Percentiles rank a stretch among this genome's conserved stretches.
phyloP scores from a whole-genome alignment of 2,888 invertebrate genomes.

The Timema cristinae region DNA sequence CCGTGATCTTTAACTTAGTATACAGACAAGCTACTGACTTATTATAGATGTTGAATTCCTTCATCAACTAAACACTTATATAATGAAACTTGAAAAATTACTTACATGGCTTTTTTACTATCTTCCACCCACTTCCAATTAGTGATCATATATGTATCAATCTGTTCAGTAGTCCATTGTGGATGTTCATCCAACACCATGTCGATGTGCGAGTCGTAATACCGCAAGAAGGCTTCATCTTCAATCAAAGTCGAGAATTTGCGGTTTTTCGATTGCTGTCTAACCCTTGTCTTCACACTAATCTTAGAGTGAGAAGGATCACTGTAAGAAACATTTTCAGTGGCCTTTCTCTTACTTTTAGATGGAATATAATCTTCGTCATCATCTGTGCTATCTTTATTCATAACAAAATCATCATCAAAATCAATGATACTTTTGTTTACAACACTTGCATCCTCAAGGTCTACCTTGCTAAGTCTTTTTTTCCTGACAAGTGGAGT shows the following conservation, averaged over 20 bases:
- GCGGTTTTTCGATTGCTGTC: no score
- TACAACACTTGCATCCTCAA: no score
- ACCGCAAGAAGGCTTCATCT: constrained; percentile 6
- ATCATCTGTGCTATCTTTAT: not conserved
- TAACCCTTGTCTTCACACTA: no score
- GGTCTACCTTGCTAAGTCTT: no score
- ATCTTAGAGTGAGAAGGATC: no score
- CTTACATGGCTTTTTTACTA: constrained; percentile 31
- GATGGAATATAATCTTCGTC: constrained; percentile 7
- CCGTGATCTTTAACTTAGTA: no score
- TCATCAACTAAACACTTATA: no score
- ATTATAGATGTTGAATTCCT: no score
- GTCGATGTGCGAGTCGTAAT: constrained; percentile 40
- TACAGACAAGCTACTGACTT: no score
- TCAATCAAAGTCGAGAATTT: not conserved
- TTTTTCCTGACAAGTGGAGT: no score
- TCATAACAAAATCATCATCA: not conserved
- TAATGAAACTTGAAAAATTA: not conserved
- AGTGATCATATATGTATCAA: constrained; percentile 33
- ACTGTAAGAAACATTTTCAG: not conserved
- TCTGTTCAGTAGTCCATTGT: constrained; percentile 40
- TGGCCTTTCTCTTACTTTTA: not conserved
- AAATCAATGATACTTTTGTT: no score
- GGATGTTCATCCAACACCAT: constrained; percentile 50
- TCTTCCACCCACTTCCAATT: constrained; percentile 33